Evolutionary conservation across 2,113 vertebrate species (phyloP), one percentile per base, ranked within the genome.

Genomic region (Corythornis madagascariensis): DNA sequence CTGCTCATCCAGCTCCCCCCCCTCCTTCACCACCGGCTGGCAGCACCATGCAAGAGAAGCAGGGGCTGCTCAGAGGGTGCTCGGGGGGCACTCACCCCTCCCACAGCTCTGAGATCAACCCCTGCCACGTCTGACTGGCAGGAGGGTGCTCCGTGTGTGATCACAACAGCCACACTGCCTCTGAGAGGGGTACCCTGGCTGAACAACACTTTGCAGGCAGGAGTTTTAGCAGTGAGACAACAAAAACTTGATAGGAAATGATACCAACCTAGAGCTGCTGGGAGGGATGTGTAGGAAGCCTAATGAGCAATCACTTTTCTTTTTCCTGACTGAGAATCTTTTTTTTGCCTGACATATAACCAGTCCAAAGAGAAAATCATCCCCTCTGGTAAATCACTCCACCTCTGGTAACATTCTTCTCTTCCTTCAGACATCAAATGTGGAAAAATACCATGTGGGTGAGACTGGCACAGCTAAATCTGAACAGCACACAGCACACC

Each of bases 21-120:
- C 97, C 8, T 98, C 97, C 31, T 98, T 98, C 73, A 98, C 93
- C 65, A 97, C 93, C 25, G 98, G 98, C 99, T 99, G 66, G 75
- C 76, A 91, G 31, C 79, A 71, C 74, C 50, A 56, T 31, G 8
- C 79, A 77, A 71, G 52, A 79, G n/a, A 83, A 80, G 25, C 33
- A 91, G n/a, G 63, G 33, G 33, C 73, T 28, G 28, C 28, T 92
- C 17, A 76, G 38, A 38, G 38, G 38, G 38, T 38, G 38, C 38
- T 38, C 38, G 38, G 38, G 38, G 38, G 38, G 38, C 38, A 38
- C 38, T 38, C 38, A 38, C 38, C 38, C 38, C 38, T 38, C 38
- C 38, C 38, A 38, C 38, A 38, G 38, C 38, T 38, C 38, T 38
- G 38, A 38, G 38, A 38, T 38, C 38, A 38, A 38, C 38, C 38